These are phyloP conservation scores for Pomatorhinus ruficollis DNA, from an alignment of 2,113 vertebrate species.

Conservation along the genomic window DNA sequence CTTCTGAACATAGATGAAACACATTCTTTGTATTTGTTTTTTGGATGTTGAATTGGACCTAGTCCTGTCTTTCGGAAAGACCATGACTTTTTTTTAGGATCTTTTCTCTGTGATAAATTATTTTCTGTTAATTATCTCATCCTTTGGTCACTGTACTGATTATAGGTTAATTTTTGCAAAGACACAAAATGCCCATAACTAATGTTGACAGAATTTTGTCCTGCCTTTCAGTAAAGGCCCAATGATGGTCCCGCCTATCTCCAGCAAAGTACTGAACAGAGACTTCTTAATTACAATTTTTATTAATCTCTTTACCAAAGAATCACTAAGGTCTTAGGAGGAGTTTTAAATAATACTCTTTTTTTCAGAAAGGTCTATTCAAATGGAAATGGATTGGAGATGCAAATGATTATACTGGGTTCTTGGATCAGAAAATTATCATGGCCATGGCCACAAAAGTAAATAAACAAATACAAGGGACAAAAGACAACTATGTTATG, in stretches of 20 bases:
- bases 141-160: background rate
- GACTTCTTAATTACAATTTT: background rate
- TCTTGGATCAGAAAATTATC: background rate
- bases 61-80: background rate
- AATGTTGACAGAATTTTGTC: background rate
- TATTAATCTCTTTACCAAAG: background rate
- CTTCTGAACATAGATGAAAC: background rate
- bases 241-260: background rate
- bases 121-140: background rate
- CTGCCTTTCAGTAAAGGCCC: background rate
- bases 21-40: background rate
- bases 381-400: background rate
- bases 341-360: background rate
- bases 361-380: background rate
- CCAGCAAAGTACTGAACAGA: background rate
- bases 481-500: background rate
- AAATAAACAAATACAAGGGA: background rate
- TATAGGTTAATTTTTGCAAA: background rate
- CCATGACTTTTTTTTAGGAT: background rate
- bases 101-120: background rate
- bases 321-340: background rate
- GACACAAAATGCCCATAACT: background rate
- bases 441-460: background rate
- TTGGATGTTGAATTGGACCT: background rate
- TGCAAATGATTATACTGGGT: background rate